Evolutionary conservation across 92 coral and sea anemone species (phyloP).

Genomic region (Chrysogorgia sp.): DNA sequence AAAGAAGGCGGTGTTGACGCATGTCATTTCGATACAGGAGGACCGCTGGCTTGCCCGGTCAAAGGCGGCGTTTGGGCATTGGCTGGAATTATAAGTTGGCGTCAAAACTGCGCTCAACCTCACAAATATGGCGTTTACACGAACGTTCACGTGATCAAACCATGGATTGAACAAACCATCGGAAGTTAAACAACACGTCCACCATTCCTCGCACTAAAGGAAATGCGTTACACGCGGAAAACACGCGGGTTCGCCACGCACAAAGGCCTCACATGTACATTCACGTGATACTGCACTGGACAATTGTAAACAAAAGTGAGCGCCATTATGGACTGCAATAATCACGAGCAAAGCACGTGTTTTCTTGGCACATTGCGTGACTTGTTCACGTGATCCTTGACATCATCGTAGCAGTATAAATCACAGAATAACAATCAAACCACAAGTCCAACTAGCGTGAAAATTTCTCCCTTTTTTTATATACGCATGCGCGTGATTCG

Average conservation of each 20-base stretch:
- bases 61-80: slow-evolving; percentile 75
- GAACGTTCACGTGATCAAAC: slow-evolving; percentile 73
- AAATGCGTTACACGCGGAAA: too few species aligned
- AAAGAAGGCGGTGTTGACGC: slow-evolving; percentile 95
- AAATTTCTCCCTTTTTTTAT: too few species aligned
- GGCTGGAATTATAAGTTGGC: slow-evolving; percentile 98
- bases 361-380: slow-evolving; percentile 7
- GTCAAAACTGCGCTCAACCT: slow-evolving; percentile 85
- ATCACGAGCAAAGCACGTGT: slow-evolving; percentile 19
- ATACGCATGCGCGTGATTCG: too few species aligned
- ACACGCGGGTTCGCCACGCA: slow-evolving; percentile 13
- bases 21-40: slow-evolving; percentile 93
- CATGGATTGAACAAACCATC: slow-evolving; percentile 69
- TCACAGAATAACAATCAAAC: too few species aligned
- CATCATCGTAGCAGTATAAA: background rate
- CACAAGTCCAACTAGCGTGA: too few species aligned
- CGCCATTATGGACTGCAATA: background rate
- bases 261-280: background rate
- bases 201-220: background rate
- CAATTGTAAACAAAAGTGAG: background rate
- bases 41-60: slow-evolving; percentile 93
- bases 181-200: slow-evolving; percentile 9
- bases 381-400: slow-evolving; percentile 1
- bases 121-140: slow-evolving; percentile 96
- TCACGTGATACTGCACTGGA: background rate